A percentile compares a stretch with the other conserved stretches of the same genome.
These are phyloP conservation scores for Odocoileus virginianus DNA, from an alignment of 2,113 vertebrate genomes.

Conservation along the genomic window DNA sequence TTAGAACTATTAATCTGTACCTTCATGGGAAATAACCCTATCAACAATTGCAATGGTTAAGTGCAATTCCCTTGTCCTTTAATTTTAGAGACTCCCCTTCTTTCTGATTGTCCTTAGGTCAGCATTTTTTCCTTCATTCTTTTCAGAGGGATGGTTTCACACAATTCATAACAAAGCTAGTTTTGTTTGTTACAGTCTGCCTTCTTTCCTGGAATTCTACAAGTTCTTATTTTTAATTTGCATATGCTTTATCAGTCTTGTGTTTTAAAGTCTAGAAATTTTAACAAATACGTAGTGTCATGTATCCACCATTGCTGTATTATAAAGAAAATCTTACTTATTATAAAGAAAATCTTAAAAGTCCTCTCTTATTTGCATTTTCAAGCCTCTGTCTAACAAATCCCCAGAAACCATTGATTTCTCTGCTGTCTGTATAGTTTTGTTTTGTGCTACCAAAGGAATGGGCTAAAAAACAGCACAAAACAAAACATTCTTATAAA, in stretches of 20 bases:
- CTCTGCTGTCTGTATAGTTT: neutral
- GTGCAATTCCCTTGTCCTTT: neutral
- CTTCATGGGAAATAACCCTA: neutral
- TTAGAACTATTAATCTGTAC: neutral
- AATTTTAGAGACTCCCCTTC: neutral
- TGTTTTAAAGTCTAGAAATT: neutral
- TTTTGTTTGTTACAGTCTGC: neutral
- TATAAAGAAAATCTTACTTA: neutral
- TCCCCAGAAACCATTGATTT: neutral
- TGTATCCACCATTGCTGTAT: neutral
- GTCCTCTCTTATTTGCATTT: neutral
- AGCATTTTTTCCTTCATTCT: neutral
- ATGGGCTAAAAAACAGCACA: no score
- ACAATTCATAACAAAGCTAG: neutral
- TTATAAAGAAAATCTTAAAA: neutral
- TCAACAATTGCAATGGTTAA: neutral
- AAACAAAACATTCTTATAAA: neutral
- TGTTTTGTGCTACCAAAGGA: neutral
- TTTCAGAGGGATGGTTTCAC: neutral
- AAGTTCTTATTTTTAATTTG: neutral
- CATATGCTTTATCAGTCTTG: neutral
- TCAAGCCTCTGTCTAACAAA: neutral
- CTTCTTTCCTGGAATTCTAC: neutral
- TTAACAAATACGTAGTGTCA: neutral
- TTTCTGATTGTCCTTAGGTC: neutral